phyloP scores from a whole-genome alignment of 2,113 vertebrate species.

The Desmodus rotundus region DNA sequence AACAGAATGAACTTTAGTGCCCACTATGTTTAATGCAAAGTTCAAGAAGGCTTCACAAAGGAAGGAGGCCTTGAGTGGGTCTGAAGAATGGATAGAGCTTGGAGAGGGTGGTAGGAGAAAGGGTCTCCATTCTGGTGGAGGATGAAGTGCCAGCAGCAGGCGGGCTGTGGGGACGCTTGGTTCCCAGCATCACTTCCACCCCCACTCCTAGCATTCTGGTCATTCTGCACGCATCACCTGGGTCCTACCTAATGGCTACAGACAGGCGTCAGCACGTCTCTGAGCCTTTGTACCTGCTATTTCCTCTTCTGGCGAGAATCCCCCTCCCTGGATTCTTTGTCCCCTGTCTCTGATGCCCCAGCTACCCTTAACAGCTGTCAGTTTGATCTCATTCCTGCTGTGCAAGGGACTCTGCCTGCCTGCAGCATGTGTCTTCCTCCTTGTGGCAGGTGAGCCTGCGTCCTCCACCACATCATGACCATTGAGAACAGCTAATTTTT shows the following conservation, averaged over 20 bases:
- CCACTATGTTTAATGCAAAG: background rate
- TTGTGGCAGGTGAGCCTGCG: background rate
- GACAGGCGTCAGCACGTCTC: background rate
- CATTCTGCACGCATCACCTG: background rate
- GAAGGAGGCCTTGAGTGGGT: background rate
- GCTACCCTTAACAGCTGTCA: background rate
- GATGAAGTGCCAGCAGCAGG: background rate
- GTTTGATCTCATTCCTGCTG: background rate
- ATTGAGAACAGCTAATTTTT: background rate
- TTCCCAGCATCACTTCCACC: background rate
- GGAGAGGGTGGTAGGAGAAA: background rate
- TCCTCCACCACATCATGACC: background rate
- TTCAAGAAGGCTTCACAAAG: background rate
- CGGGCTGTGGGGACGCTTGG: rapidly evolving
- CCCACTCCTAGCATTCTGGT: background rate
- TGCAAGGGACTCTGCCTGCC: background rate
- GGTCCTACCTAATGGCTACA: background rate
- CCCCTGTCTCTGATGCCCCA: background rate
- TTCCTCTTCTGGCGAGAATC: background rate
- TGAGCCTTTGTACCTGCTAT: background rate
- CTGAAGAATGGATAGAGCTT: background rate
- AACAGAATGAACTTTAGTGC: background rate
- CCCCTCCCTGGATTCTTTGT: background rate
- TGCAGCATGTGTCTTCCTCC: background rate
- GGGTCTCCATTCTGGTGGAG: too few relatives aligned